These are phyloP conservation scores for Sorex maritimensis DNA, from an alignment of 2,797 vertebrate genomes.

Conservation along the genomic window DNA sequence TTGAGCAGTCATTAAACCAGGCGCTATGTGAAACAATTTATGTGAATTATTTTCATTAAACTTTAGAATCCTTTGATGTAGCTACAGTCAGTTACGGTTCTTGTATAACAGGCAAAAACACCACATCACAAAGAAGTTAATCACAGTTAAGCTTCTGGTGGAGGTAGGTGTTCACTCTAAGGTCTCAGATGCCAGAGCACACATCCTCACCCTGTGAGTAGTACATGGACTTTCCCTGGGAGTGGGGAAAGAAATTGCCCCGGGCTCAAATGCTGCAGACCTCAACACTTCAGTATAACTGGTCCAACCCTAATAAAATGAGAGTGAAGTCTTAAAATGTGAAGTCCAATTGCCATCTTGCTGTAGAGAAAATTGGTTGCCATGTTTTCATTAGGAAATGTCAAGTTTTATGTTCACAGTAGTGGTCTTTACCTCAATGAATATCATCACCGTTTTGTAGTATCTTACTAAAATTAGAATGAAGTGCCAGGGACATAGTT, in stretches of 20 bases:
- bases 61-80: slow-evolving; percentile 24
- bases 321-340: background rate
- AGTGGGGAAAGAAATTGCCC: background rate
- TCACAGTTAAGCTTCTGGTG: background rate
- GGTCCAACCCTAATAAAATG: slow-evolving; percentile 26
- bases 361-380: slow-evolving; percentile 51
- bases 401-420: background rate
- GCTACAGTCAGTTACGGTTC: background rate
- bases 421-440: slow-evolving; percentile 56
- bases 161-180: background rate
- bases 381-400: slow-evolving; percentile 57
- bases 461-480: slow-evolving; percentile 58
- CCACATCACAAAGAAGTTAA: background rate
- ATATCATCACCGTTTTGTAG: slow-evolving; percentile 23
- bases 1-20: slow-evolving; percentile 9
- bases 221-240: no score
- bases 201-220: background rate
- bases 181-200: background rate
- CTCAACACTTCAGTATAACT: background rate
- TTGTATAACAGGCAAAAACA: background rate
- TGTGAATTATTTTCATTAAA: slow-evolving; percentile 42
- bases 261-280: background rate
- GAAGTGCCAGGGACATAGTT: background rate
- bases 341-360: slow-evolving; percentile 9
- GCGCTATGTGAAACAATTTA: background rate